Percentiles rank a stretch among this genome's conserved stretches.
phyloP scores from a whole-genome alignment of 1,140 invertebrate genomes.

The Heterodera carotae region DNA sequence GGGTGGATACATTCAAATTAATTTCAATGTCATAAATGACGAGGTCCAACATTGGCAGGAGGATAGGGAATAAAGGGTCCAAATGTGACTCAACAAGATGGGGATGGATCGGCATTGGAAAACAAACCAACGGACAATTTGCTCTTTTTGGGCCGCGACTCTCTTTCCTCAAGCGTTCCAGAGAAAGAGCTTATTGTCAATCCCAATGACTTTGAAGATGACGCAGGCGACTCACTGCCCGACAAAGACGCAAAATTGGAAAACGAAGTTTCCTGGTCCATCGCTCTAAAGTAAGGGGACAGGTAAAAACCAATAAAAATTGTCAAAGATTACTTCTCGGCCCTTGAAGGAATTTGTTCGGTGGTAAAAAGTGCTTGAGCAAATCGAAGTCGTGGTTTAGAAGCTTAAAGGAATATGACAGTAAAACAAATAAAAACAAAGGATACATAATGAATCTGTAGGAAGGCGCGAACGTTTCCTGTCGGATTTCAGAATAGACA shows the following conservation, averaged over 20 bases:
- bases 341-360: conserved; percentile 36
- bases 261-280: conserved; percentile 34
- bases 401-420: too few species aligned
- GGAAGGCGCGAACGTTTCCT: conserved; percentile 12
- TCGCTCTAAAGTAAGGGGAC: conserved; percentile 21
- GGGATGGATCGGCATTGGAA: not conserved
- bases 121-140: not conserved
- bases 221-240: conserved; percentile 26
- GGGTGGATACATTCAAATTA: too few species aligned
- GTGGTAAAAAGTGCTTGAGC: conserved; percentile 26
- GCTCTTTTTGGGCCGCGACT: not conserved
- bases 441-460: conserved; percentile 22
- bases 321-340: conserved; percentile 27
- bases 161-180: not conserved
- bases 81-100: not conserved
- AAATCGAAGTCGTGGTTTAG: conserved; percentile 34
- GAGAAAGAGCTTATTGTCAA: not conserved
- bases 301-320: not conserved
- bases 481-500: conserved; percentile 26
- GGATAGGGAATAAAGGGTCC: too few species aligned
- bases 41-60: too few species aligned
- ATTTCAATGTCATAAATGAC: too few species aligned
- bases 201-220: not conserved
- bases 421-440: too few species aligned
- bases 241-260: conserved; percentile 33